These are phyloP conservation scores for Andrena hattorfiana DNA, from an alignment of 2,888 invertebrate genomes.

Conservation along the genomic window DNA sequence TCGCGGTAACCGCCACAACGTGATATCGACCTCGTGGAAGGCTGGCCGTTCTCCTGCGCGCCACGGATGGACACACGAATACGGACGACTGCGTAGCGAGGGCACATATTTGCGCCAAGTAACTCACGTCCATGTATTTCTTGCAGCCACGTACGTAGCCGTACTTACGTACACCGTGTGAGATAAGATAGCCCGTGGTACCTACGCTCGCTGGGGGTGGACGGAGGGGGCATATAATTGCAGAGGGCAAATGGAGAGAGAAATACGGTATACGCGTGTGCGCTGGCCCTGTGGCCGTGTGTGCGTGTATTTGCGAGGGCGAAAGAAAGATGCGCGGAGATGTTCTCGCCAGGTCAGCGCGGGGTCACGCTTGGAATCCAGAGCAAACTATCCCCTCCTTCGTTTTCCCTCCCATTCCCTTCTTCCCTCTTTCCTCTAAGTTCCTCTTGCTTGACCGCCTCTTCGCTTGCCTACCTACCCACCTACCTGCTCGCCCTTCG, in stretches of 20 bases:
- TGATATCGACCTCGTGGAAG: conserved; percentile 71
- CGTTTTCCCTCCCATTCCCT: conserved; percentile 52
- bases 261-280: conserved; percentile 37
- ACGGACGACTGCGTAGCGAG: conserved; percentile 38
- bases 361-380: conserved; percentile 85
- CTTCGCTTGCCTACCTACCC: conserved; percentile 73
- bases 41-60: conserved; percentile 23
- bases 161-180: conserved; percentile 70
- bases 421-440: conserved; percentile 47
- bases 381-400: conserved; percentile 84
- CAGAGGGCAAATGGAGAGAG: conserved; percentile 68
- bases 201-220: conserved; percentile 50
- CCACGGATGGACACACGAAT: conserved; percentile 55
- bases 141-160: conserved; percentile 64
- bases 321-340: conserved; percentile 80
- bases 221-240: conserved; percentile 71
- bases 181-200: conserved; percentile 70
- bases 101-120: conserved; percentile 58
- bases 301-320: conserved; percentile 59
- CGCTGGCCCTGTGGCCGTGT: not conserved
- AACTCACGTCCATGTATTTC: conserved; percentile 65
- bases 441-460: conserved; percentile 69
- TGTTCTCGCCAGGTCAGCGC: conserved; percentile 84
- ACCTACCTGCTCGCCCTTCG: conserved; percentile 62
- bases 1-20: conserved; percentile 63